Evolutionary conservation across 2,797 vertebrate genomes (phyloP).

Genomic region (Lutjanus argentimaculatus): DNA sequence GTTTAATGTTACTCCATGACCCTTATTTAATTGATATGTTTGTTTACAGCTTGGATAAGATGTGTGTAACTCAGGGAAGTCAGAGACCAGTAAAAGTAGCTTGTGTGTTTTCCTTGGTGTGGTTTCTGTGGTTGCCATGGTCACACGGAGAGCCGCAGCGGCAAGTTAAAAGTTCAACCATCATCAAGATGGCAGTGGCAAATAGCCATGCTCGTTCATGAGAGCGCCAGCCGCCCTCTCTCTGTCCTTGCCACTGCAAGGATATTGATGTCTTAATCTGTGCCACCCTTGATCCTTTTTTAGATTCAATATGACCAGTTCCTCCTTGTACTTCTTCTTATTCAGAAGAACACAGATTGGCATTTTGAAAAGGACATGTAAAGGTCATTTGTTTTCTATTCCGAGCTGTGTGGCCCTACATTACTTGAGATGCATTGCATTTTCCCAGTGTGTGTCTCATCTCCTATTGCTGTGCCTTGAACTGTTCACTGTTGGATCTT

Average conservation of each 20-base stretch:
- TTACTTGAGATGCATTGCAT: constrained; percentile 45
- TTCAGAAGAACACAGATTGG: constrained; percentile 60
- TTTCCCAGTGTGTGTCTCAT: constrained; percentile 41
- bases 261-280: constrained; percentile 37
- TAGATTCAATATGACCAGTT: constrained; percentile 42
- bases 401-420: constrained; percentile 41
- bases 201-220: background rate
- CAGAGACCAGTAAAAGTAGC: constrained; percentile 5
- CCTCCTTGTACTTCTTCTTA: constrained; percentile 43
- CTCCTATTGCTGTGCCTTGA: constrained; percentile 53
- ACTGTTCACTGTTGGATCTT: constrained; percentile 46
- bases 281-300: constrained; percentile 34
- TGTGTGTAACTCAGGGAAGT: background rate
- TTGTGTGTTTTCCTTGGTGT: constrained; percentile 5
- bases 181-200: constrained; percentile 7
- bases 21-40: background rate
- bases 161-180: constrained; percentile 37
- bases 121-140: constrained; percentile 40
- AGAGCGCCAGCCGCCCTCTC: background rate
- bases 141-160: background rate
- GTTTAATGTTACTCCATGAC: background rate
- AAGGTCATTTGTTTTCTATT: constrained; percentile 72
- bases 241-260: background rate
- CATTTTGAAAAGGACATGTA: constrained; percentile 77
- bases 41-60: background rate